Evolutionary conservation across 92 coral and sea anemone genomes (phyloP).

Genomic region (Porites lobata): DNA sequence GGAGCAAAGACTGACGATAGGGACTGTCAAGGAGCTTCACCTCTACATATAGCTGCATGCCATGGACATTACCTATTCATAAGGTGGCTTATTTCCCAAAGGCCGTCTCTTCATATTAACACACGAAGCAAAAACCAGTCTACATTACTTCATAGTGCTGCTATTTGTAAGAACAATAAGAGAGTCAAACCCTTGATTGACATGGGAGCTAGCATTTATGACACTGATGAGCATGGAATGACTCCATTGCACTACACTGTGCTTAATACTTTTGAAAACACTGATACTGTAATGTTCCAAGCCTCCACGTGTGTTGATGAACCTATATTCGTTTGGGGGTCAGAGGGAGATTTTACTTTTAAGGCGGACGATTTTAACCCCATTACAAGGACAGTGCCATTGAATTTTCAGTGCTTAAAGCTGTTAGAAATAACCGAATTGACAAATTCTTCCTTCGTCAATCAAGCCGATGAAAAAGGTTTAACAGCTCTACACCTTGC

Average conservation of each 20-base stretch:
- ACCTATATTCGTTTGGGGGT: background rate
- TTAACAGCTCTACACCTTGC: constrained; percentile 77
- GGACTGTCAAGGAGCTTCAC: constrained; percentile 69
- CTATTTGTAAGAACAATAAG: constrained; percentile 27
- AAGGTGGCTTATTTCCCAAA: constrained; percentile 24
- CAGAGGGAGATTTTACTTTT: background rate
- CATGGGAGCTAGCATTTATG: constrained; percentile 32
- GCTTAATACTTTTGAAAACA: background rate
- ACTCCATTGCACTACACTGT: constrained; percentile 64
- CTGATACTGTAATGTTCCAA: background rate
- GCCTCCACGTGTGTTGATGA: background rate
- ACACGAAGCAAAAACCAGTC: constrained; percentile 51
- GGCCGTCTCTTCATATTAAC: constrained; percentile 10
- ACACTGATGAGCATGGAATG: constrained; percentile 44
- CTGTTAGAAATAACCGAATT: background rate
- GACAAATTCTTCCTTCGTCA: background rate
- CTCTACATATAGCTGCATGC: constrained; percentile 77
- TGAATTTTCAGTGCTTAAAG: constrained; percentile 8
- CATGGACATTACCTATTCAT: constrained; percentile 72
- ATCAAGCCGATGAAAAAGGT: constrained; percentile 41
- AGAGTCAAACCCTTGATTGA: constrained; percentile 23
- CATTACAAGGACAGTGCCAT: background rate
- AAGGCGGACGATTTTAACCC: too few relatives aligned
- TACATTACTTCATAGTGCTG: constrained; percentile 60
- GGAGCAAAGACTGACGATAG: constrained; percentile 20